Evolutionary conservation across 2,888 invertebrate genomes (phyloP), one percentile per base, ranked within the genome.

Genomic region (Strigamia transsilvanica): DNA sequence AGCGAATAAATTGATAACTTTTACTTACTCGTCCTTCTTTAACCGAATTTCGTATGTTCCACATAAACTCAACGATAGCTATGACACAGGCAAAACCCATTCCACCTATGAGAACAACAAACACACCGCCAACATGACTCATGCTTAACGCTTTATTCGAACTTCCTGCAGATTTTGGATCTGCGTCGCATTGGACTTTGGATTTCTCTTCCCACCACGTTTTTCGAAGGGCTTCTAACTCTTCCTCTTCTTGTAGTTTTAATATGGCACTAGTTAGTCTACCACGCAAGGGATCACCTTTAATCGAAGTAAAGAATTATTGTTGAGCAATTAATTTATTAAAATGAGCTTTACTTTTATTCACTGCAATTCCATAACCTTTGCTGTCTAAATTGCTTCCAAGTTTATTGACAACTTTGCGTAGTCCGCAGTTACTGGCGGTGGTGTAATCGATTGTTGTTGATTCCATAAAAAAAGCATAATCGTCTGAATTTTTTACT

Each of bases 391-490:
- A 90, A 90, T 96, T 92, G 1, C 95, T 94, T 0, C 98, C 98
- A 32, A 61, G 61, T 61, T 61, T 61, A 61, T 61, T 61, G 3
- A 61, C 15, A 23, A 98, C 93, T 90, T 96, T 95, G 84, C 87
- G 94, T 84, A 97, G 91, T 84, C 96, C 94, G 87, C 98, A 98
- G 86, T 95, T 93, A 84, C 96, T 90, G 87, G 97, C 94, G 80
- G 95, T 93, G 51, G 93, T 93, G 87, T 98, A 99, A 87, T 99
- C 99, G 84, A 99, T 96, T 32, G 95, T 94, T 0, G 98, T 96
- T 0, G 97, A 98, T 89, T 99, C 99, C 96, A 99, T 98, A 41
- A 99, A 91, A 87, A 96, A 99, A 0, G 99, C 99, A 87, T 98
- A 99, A 80, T 94, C 93, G 18, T n/a, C 23, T 85, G 85, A 87